Base-by-base conservation (phyloP, 2,113 vertebrate species). In the Thamnaconus septentrionalis region DNA sequence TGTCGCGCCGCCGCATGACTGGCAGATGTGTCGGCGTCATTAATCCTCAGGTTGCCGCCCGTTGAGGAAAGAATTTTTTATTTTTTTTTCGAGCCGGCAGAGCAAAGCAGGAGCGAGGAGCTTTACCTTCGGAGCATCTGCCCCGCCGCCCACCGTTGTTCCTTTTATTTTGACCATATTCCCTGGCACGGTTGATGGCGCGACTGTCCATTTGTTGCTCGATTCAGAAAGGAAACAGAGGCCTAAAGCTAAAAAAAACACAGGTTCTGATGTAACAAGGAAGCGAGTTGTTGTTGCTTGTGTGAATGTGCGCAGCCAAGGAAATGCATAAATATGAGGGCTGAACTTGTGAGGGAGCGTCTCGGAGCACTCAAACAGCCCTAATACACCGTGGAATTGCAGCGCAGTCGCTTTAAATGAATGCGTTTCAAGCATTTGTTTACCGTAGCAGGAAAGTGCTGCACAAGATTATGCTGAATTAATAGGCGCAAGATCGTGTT, bases 31-130 rank as follows among this genome's bases (percentile, higher is more conserved):
- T 73, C 63, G 55, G 73, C 72, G 73, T 84, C 84, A 88, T 86
- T 84, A 86, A 87, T 88, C 76, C 83, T 80, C 66, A 78, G 74
- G 84, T 87, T 86, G 83, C 84, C 66, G 61, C 77, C 80, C 71
- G 71, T 40, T 69, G 78, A 85, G 76, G 69, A 66, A 58, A 58
- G 54, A 60, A 51, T 72, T 75, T 31, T 31, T 31, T 31, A 1
- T 31, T 31, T 31, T 31, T 31, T 31, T 31, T 31, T 31, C 18
- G 18, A 31, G 18, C 18, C 18, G 18, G 18, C 18, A 31, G 18
- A 31, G 18, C 18, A 31, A 31, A 31, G 65, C 50, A 58, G 18
- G 64, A 61, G 49, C 40, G 10, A 51, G 57, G 73, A 41, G 44
- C 39, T 46, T 69, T 75, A 67, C 71, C 56, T 68, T 70, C 67